A percentile compares a stretch with the other conserved stretches of the same genome.
These are phyloP conservation scores for Drosophila gaucha DNA, from an alignment of 2,888 invertebrate genomes.

Conservation along the genomic window DNA sequence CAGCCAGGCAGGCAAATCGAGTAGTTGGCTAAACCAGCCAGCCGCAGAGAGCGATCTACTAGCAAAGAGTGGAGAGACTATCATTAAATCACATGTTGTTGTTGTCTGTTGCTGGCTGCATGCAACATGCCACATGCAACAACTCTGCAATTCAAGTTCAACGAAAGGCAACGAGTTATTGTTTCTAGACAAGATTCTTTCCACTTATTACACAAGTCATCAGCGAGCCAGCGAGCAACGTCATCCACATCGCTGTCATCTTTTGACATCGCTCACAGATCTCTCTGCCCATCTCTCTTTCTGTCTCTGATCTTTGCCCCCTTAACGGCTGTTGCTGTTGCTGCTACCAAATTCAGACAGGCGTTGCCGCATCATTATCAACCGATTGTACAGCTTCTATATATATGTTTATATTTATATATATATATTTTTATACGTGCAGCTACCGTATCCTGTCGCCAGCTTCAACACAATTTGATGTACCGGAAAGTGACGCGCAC, in stretches of 20 bases:
- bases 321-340: slow-evolving; percentile 62
- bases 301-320: slow-evolving; percentile 39
- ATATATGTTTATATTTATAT: background rate
- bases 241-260: slow-evolving; percentile 64
- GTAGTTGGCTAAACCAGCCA: slow-evolving; percentile 28
- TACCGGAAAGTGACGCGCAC: slow-evolving; percentile 58
- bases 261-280: slow-evolving; percentile 49
- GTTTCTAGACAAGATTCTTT: slow-evolving; percentile 79
- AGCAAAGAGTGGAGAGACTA: slow-evolving; percentile 50
- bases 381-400: slow-evolving; percentile 46
- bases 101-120: slow-evolving; percentile 25
- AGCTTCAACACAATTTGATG: slow-evolving; percentile 25
- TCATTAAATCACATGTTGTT: slow-evolving; percentile 64
- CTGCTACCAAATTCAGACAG: slow-evolving; percentile 51
- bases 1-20: slow-evolving; percentile 25
- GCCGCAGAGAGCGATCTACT: slow-evolving; percentile 32
- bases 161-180: slow-evolving; percentile 73
- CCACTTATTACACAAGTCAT: slow-evolving; percentile 80
- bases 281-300: background rate
- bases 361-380: slow-evolving; percentile 76
- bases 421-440: background rate
- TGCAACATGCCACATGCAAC: slow-evolving; percentile 68
- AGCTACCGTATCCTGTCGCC: slow-evolving; percentile 67
- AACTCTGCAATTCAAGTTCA: slow-evolving; percentile 72
- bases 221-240: slow-evolving; percentile 54